A percentile compares a stretch with the other conserved stretches of the same genome.
phyloP scores from a whole-genome alignment of 2,113 vertebrate genomes.

The Pycnonotus jocosus region DNA sequence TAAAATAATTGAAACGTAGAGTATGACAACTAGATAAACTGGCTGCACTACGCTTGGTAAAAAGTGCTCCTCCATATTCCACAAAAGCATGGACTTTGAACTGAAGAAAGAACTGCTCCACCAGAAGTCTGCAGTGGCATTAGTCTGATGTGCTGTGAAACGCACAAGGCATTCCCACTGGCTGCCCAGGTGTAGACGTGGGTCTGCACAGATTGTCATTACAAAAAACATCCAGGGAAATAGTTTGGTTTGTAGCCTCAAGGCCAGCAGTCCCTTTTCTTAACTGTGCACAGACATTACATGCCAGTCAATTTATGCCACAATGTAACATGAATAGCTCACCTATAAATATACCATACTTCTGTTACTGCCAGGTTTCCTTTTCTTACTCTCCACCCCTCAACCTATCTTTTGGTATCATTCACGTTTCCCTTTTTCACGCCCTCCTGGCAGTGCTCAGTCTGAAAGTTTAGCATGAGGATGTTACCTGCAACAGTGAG shows the following conservation, averaged over 20 bases:
- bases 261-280: background rate
- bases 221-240: background rate
- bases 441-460: background rate
- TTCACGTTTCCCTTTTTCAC: background rate
- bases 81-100: background rate
- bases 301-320: background rate
- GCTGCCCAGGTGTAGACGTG: accelerated
- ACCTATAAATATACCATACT: too few relatives aligned
- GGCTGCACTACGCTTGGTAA: background rate
- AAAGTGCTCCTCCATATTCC: background rate
- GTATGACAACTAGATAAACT: background rate
- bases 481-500: slow-evolving; percentile 90
- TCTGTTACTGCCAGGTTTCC: background rate
- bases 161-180: accelerated
- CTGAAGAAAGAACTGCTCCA: background rate
- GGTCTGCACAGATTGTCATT: background rate
- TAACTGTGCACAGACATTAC: background rate
- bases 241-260: background rate
- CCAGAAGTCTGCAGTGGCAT: background rate
- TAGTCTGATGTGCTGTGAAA: background rate
- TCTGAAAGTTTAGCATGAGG: background rate
- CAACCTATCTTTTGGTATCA: accelerated
- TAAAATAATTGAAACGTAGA: background rate
- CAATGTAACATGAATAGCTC: accelerated
- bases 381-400: background rate